Conservation (phyloP, 2,888 invertebrate genomes). For the Drosophila paramelanica region DNA sequence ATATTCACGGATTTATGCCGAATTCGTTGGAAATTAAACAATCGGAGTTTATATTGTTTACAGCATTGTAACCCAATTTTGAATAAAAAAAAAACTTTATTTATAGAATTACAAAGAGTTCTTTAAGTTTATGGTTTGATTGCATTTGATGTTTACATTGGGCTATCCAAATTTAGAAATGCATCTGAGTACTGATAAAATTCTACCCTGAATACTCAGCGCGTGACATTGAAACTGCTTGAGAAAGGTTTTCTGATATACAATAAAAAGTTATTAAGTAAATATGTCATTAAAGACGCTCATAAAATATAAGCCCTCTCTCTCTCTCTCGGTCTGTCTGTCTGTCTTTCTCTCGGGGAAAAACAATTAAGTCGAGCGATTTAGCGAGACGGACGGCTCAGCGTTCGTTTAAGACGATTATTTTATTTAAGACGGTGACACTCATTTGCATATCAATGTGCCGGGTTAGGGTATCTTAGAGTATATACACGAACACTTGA, state of each 20-base stretch:
- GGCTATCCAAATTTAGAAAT: conserved; percentile 59
- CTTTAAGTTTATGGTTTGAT: conserved; percentile 24
- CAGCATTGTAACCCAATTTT: conserved; percentile 67
- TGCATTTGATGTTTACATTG: conserved; percentile 50
- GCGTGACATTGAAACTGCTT: conserved; percentile 66
- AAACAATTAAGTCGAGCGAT: conserved; percentile 74
- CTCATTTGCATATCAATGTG: conserved; percentile 80
- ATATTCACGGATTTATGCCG: conserved; percentile 23
- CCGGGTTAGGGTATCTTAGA: conserved; percentile 26
- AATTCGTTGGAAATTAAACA: neutral
- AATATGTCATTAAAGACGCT: conserved; percentile 64
- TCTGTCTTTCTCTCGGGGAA: conserved; percentile 25
- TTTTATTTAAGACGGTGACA: conserved; percentile 82
- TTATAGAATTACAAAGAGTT: conserved; percentile 44
- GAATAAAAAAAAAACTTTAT: conserved; percentile 30
- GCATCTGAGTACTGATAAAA: conserved; percentile 27
- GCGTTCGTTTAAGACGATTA: conserved; percentile 79
- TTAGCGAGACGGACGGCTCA: conserved; percentile 36
- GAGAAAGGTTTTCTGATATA: conserved; percentile 28
- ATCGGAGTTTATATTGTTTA: conserved; percentile 51
- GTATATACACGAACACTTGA: conserved; percentile 3
- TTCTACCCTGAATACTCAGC: conserved; percentile 7
- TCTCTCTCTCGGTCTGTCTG: neutral
- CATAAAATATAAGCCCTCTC: conserved; percentile 48
- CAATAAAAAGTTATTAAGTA: conserved; percentile 60